Evolutionary conservation across 2,888 invertebrate species (phyloP).

Genomic region (Microplitis manilae): DNA sequence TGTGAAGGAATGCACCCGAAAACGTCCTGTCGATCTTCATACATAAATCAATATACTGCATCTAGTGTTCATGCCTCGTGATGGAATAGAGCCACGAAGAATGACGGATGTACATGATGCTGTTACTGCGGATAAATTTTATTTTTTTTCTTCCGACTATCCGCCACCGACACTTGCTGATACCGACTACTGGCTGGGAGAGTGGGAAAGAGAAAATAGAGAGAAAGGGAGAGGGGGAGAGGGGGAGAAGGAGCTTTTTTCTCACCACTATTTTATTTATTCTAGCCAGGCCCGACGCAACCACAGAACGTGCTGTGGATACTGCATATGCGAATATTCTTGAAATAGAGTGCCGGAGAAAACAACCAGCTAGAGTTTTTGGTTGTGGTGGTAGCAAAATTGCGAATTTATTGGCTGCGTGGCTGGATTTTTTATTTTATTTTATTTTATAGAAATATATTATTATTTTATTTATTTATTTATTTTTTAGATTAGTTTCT

Average conservation of each 20-base stretch:
- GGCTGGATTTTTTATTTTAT: slow-evolving; percentile 48
- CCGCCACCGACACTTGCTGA: background rate
- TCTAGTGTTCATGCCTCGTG: background rate
- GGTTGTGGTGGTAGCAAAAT: slow-evolving; percentile 48
- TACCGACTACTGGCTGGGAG: too few relatives aligned
- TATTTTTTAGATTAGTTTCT: background rate
- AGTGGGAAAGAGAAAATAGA: background rate
- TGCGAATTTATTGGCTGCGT: slow-evolving; percentile 57
- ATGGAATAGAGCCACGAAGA: slow-evolving; percentile 1
- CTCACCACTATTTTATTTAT: slow-evolving; percentile 48
- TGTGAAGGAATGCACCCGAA: background rate
- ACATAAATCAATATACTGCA: slow-evolving; percentile 28
- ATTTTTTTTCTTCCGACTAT: slow-evolving; percentile 13
- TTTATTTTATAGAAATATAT: slow-evolving; percentile 19
- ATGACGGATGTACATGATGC: slow-evolving; percentile 12
- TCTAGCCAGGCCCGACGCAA: slow-evolving; percentile 43
- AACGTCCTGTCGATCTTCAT: background rate
- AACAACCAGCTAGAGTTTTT: slow-evolving; percentile 17
- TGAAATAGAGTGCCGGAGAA: slow-evolving; percentile 51
- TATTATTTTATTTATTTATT: background rate
- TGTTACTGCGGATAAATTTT: slow-evolving; percentile 16
- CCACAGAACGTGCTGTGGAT: slow-evolving; percentile 45
- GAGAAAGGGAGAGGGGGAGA: background rate
- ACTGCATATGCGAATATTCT: slow-evolving; percentile 49
- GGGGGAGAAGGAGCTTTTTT: slow-evolving; percentile 14